Evolutionary conservation across 2,797 vertebrate species (phyloP), one percentile per base, ranked within the genome.

Genomic region (Otus scops): DNA sequence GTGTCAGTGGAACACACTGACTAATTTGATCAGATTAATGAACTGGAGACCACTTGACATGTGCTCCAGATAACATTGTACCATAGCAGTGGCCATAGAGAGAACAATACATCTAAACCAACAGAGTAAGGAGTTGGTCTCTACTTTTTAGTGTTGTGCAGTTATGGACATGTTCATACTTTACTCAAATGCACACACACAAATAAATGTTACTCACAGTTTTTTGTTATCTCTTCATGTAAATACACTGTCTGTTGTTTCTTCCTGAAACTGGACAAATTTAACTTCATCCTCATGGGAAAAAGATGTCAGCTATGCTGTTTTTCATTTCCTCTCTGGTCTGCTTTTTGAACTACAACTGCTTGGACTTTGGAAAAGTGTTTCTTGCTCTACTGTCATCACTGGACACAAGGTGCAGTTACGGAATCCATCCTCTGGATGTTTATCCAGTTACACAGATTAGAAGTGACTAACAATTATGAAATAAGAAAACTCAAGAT

Each of bases 1-100:
- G 60, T 18, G 39, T 79, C 73, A 51, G 8, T 30, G 38, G 83
- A 94, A 92, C 70, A 69, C 9, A 16, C 45, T 85, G 74, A 92
- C 78, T 89, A 91, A 94, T 85, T 61, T 85, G 3, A 60, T 83
- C 75, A 69, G 54, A 91, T 57, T 82, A 96, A 94, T 88, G 73
- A 94, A 83, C 38, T 64, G 74, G 0, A 8, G 47, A 34, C 20
- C 26, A 34, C 28, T 85, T 6, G 3, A 22, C 11, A 18, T 63
- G 54, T 77, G 36, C 50, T 91, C 26, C 48, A 89, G 68, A 76
- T 59, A 93, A 36, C 47, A 39, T 2, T 71, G 57, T 45, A 56
- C 28, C 56, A 47, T 30, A 85, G 39, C 73, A 88, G 57, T 19
- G 79, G 38, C 47, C 64, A 48, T 5, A 51, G 56, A 91, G 36